Evolutionary conservation across 1,140 invertebrate genomes (phyloP).

Genomic region (Matsumurasca onukii): DNA sequence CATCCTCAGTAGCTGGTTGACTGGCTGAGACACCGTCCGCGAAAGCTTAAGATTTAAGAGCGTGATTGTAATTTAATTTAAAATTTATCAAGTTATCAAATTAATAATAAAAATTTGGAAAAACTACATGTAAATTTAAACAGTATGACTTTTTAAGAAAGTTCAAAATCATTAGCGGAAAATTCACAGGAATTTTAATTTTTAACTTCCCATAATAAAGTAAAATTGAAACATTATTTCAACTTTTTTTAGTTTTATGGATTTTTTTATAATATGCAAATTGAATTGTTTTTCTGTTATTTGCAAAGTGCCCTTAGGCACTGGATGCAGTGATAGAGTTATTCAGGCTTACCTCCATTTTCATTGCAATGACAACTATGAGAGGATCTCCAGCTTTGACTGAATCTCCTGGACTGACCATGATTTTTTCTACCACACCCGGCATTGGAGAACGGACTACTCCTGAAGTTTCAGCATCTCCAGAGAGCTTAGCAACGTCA

Average conservation of each 20-base stretch:
- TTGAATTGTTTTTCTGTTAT: neutral
- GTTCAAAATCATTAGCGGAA: too few relatives aligned
- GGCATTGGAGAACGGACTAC: conserved; percentile 89
- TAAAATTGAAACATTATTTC: neutral
- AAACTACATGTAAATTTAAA: too few relatives aligned
- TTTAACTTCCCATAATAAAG: neutral
- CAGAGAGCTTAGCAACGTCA: too few relatives aligned
- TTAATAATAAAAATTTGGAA: too few relatives aligned
- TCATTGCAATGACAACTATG: conserved; percentile 96
- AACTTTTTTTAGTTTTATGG: neutral
- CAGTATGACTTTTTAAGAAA: too few relatives aligned
- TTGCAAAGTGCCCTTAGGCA: too few relatives aligned
- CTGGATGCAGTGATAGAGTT: neutral
- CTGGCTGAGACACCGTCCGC: too few relatives aligned
- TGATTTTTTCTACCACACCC: conserved; percentile 89
- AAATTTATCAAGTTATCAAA: too few relatives aligned
- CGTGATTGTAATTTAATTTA: too few relatives aligned
- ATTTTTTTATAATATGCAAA: neutral
- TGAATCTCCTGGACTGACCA: conserved; percentile 74
- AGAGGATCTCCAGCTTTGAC: conserved; percentile 83
- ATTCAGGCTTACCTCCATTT: conserved; percentile 84
- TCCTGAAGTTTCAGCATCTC: too few relatives aligned
- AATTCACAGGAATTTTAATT: conserved; percentile 22
- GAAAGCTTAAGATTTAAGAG: too few relatives aligned
- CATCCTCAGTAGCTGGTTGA: too few relatives aligned